Conservation (phyloP, 2,113 vertebrate genomes). For the Eidolon helvum region DNA sequence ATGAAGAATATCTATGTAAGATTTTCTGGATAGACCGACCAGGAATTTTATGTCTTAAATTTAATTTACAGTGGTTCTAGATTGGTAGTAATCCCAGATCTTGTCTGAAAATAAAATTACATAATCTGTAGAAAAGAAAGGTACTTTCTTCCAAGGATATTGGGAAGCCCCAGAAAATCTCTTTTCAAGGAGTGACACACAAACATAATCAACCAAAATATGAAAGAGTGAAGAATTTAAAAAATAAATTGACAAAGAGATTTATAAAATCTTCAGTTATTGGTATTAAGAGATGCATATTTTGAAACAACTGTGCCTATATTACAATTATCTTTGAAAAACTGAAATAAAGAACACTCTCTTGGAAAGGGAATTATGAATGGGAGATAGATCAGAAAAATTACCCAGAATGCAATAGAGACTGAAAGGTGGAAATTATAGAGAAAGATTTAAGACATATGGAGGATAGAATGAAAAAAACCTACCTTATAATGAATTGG, state of each 20-base stretch:
- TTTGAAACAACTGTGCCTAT: not conserved
- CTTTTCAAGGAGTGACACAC: not conserved
- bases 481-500: not conserved
- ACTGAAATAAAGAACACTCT: not conserved
- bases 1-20: not conserved
- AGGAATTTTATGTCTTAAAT: not conserved
- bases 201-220: not conserved
- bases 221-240: not conserved
- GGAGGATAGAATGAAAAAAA: not conserved
- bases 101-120: not conserved
- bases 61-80: not conserved
- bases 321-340: not conserved
- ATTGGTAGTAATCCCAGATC: not conserved
- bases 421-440: not conserved
- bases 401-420: not conserved
- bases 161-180: not conserved
- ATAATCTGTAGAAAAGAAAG: not conserved
- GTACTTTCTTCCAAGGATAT: not conserved
- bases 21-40: not conserved
- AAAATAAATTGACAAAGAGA: not conserved
- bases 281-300: not conserved
- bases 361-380: not conserved
- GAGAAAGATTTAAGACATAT: not conserved
- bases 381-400: not conserved
- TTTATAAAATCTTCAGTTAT: not conserved